Conservation (phyloP, 2,113 vertebrate species). For the Cettia cetti region DNA sequence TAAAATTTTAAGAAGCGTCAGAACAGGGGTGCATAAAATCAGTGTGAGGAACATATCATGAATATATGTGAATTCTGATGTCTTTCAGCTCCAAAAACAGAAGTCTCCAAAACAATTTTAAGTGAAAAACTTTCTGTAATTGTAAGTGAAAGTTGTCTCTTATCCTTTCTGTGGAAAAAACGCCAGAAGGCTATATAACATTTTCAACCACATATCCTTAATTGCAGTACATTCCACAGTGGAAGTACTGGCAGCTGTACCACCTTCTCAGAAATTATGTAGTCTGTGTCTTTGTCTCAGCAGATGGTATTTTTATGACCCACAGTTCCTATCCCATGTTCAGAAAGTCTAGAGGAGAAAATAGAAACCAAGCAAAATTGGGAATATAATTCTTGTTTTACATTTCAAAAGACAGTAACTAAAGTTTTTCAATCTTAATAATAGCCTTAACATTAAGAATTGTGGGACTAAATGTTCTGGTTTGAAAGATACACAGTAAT, state of each 20-base stretch:
- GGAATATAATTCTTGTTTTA: neutral
- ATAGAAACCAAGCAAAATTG: neutral
- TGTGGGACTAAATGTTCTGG: neutral
- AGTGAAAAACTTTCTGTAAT: neutral
- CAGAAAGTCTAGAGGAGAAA: neutral
- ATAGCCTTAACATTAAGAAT: neutral
- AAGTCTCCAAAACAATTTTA: neutral
- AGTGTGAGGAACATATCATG: neutral
- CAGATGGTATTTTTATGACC: constrained; percentile 48
- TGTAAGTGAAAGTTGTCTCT: neutral
- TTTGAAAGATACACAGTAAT: neutral
- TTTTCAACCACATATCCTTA: constrained; percentile 5
- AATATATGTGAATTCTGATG: neutral
- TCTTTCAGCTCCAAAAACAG: neutral
- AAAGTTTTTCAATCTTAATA: neutral
- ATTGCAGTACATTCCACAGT: neutral
- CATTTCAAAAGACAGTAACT: neutral
- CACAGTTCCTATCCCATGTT: neutral
- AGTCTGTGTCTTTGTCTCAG: neutral
- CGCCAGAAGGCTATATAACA: neutral
- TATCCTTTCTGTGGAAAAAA: neutral
- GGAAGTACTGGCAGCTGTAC: neutral
- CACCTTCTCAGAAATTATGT: constrained; percentile 6
- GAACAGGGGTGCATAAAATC: neutral
- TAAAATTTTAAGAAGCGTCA: neutral